These are phyloP conservation scores for Trachemys scripta DNA, from an alignment of 2,113 vertebrate genomes.

Conservation along the genomic window DNA sequence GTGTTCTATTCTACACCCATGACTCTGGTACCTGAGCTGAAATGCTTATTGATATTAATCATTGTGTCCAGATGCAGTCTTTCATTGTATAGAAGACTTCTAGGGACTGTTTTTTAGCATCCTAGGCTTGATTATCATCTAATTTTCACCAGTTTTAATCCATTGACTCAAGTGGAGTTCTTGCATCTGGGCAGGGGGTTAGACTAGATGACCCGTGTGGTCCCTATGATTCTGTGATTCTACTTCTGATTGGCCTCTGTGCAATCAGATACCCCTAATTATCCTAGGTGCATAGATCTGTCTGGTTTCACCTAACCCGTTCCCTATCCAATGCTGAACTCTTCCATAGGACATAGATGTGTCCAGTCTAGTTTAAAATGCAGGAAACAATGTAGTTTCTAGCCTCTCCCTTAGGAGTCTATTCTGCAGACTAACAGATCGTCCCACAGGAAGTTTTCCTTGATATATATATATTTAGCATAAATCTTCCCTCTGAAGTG, in stretches of 20 bases:
- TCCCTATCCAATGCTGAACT: neutral
- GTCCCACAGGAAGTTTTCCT: neutral
- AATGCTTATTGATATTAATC: neutral
- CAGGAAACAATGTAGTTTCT: neutral
- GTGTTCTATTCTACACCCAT: neutral
- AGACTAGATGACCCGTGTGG: no score
- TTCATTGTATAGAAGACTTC: neutral
- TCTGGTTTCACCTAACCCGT: neutral
- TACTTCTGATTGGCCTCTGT: neutral
- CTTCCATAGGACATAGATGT: neutral
- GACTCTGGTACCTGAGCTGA: neutral
- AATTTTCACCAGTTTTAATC: neutral
- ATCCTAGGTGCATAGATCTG: rapidly evolving
- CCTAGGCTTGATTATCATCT: neutral
- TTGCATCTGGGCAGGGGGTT: no score
- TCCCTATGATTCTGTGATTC: neutral
- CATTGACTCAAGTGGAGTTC: neutral
- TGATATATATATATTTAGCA: neutral
- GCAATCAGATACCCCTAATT: neutral
- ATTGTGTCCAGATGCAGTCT: neutral
- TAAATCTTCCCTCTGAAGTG: neutral
- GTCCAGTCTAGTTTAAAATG: neutral
- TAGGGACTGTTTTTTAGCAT: neutral
- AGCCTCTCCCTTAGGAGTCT: neutral
- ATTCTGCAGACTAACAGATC: rapidly evolving